phyloP scores from a whole-genome alignment of 2,797 vertebrate genomes.

The Schizopygopsis pylzovi region DNA sequence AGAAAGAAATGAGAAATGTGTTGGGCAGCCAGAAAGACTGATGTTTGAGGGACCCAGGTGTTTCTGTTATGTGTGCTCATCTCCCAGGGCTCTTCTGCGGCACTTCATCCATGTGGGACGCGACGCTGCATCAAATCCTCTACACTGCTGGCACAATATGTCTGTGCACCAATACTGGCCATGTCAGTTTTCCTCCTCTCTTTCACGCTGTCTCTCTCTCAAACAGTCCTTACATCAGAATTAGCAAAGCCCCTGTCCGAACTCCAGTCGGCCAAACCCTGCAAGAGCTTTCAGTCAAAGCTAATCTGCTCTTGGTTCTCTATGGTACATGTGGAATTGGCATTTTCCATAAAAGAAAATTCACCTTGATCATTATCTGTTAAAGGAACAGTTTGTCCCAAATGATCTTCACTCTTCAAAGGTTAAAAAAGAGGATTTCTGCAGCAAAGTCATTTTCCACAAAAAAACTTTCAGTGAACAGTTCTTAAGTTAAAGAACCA shows the following conservation, averaged over 20 bases:
- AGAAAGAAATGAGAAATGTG: background rate
- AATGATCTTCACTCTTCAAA: background rate
- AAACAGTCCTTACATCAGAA: background rate
- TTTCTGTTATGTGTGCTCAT: constrained; percentile 1
- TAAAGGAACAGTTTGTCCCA: background rate
- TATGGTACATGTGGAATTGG: background rate
- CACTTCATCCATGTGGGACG: constrained; percentile 11
- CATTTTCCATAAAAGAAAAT: background rate
- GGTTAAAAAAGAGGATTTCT: background rate
- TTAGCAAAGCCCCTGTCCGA: background rate
- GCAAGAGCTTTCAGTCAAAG: constrained; percentile 1
- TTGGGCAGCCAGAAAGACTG: background rate
- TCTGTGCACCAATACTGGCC: constrained; percentile 19
- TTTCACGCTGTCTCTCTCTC: background rate
- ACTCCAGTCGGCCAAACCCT: background rate
- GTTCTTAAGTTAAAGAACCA: background rate
- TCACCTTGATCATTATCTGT: background rate
- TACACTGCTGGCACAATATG: background rate
- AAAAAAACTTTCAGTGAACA: background rate
- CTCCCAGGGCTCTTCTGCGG: background rate
- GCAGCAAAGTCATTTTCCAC: background rate
- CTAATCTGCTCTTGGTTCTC: background rate
- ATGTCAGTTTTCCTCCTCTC: constrained; percentile 3
- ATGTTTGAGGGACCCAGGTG: background rate
- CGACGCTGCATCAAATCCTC: background rate